Conservation (phyloP, 2,888 invertebrate genomes). For the Pterobdella sp. region DNA sequence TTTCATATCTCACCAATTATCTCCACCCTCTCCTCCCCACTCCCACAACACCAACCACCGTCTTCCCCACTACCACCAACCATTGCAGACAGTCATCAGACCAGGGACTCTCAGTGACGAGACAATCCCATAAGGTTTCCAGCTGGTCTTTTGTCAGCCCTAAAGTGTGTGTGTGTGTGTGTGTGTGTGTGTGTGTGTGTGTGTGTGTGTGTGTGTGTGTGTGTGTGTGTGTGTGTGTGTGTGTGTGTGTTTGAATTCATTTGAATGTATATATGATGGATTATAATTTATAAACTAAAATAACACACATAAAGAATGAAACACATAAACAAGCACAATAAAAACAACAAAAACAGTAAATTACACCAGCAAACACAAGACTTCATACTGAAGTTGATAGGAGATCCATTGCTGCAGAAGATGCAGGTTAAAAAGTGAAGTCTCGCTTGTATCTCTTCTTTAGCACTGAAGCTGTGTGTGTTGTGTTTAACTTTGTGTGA, state of each 20-base stretch:
- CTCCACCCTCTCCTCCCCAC: too few species aligned
- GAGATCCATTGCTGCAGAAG: constrained; percentile 80
- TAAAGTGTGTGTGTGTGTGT: constrained; percentile 53
- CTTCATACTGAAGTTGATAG: constrained; percentile 67
- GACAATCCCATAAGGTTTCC: constrained; percentile 80
- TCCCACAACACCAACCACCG: too few species aligned
- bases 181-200: constrained; percentile 16
- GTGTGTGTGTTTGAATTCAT: background rate
- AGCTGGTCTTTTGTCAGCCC: constrained; percentile 66
- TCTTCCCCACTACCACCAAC: constrained; percentile 57
- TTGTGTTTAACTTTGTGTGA: too few species aligned
- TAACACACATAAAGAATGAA: too few species aligned
- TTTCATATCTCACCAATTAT: too few species aligned
- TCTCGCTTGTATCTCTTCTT: constrained; percentile 78
- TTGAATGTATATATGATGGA: background rate
- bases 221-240: constrained; percentile 14
- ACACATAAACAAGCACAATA: too few species aligned
- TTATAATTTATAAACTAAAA: background rate
- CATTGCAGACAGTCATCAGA: constrained; percentile 87
- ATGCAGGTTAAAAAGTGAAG: constrained; percentile 84
- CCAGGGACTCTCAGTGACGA: constrained; percentile 75
- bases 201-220: constrained; percentile 16
- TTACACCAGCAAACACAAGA: too few species aligned
- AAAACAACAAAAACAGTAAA: too few species aligned
- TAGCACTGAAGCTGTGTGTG: constrained; percentile 46